Evolutionary conservation across 2,797 vertebrate genomes (phyloP).

Genomic region (Pseudopleuronectes americanus): DNA sequence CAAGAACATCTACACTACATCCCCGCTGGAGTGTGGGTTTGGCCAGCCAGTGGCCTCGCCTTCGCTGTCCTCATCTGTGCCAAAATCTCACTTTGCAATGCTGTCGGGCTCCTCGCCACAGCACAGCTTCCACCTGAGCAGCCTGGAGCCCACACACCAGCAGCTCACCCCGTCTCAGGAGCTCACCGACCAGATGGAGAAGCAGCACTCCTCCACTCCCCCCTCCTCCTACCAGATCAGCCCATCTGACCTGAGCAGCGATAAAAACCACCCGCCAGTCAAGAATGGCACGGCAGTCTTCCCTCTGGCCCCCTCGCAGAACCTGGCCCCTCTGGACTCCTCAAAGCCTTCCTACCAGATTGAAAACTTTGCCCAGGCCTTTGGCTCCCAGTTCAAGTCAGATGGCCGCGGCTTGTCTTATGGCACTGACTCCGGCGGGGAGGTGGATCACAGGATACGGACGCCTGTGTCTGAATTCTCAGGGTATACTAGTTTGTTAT

Average conservation of each 20-base stretch:
- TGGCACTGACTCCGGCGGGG: conserved; percentile 89
- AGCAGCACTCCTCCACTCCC: conserved; percentile 85
- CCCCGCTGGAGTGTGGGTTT: conserved; percentile 94
- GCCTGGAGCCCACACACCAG: conserved; percentile 93
- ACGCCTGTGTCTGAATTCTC: conserved; percentile 98
- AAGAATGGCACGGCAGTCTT: conserved; percentile 85
- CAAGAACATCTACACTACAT: conserved; percentile 95
- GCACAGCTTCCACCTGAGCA: conserved; percentile 93
- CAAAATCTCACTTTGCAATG: conserved; percentile 98
- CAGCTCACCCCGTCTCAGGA: conserved; percentile 99
- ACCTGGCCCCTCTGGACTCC: conserved; percentile 90
- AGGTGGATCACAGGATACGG: conserved; percentile 95
- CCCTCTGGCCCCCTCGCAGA: conserved; percentile 88
- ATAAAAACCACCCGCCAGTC: conserved; percentile 85
- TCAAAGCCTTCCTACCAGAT: conserved; percentile 97
- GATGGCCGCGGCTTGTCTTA: conserved; percentile 92
- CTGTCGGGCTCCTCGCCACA: conserved; percentile 88
- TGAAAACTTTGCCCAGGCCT: conserved; percentile 99
- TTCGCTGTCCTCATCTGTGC: conserved; percentile 88
- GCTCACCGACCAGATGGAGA: conserved; percentile 96
- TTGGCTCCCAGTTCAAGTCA: conserved; percentile 97
- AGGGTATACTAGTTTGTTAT: conserved; percentile 99
- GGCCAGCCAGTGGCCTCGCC: conserved; percentile 88
- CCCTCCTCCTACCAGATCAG: conserved; percentile 90
- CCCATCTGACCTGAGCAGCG: conserved; percentile 88